Evolutionary conservation across 2,797 vertebrate species (phyloP).

Genomic region (Acanthurus tractus): DNA sequence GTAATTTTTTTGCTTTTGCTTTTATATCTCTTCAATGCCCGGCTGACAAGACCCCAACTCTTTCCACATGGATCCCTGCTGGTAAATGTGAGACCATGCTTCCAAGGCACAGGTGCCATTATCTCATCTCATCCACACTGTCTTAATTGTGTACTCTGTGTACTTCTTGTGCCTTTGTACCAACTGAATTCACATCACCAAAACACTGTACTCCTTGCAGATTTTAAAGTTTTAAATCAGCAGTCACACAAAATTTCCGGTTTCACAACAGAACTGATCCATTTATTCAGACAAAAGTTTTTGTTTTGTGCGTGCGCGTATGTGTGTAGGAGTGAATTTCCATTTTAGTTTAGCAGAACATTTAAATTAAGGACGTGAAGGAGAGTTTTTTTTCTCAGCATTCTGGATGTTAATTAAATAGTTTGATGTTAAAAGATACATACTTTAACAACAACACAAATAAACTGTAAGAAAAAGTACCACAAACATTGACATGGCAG

Average conservation of each 20-base stretch:
- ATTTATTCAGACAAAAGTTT: constrained; percentile 2
- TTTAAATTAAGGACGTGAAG: constrained; percentile 31
- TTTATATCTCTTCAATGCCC: constrained; percentile 24
- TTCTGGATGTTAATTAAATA: not conserved
- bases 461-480: not conserved
- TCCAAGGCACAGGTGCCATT: constrained; percentile 30
- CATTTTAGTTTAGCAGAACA: constrained; percentile 27
- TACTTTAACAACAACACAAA: not conserved
- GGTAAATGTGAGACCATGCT: constrained; percentile 37
- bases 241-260: constrained; percentile 42
- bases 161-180: constrained; percentile 21
- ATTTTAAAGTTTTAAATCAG: constrained; percentile 60
- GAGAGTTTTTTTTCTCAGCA: constrained; percentile 10
- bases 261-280: constrained; percentile 30
- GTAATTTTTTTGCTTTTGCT: constrained; percentile 24
- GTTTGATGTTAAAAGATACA: constrained; percentile 8
- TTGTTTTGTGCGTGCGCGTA: too few relatives aligned
- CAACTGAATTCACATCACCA: constrained; percentile 56
- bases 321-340: constrained; percentile 37
- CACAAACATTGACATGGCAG: not conserved
- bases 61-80: constrained; percentile 5
- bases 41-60: not conserved
- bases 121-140: constrained; percentile 15
- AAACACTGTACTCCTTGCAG: constrained; percentile 63
- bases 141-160: constrained; percentile 4